Evolutionary conservation across 2,888 invertebrate species (phyloP).

Genomic region (Girardia tigrina): DNA sequence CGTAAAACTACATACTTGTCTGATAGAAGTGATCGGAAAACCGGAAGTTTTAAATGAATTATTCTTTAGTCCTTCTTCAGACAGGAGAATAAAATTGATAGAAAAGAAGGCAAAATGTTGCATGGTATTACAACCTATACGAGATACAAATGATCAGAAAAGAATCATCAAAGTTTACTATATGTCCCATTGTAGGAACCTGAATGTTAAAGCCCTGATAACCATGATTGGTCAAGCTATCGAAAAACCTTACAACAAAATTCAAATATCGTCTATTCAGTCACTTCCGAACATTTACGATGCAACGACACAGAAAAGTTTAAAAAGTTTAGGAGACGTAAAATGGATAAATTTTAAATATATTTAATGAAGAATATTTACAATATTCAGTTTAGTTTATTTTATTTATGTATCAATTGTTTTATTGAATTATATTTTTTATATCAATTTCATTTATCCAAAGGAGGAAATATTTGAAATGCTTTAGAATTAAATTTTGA

Average conservation of each 20-base stretch:
- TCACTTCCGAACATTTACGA: background rate
- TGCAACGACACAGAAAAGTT: background rate
- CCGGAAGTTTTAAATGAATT: background rate
- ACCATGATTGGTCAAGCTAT: background rate
- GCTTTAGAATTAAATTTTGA: no score
- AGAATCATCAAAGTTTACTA: background rate
- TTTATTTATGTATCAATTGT: no score
- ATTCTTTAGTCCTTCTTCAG: background rate
- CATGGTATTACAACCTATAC: background rate
- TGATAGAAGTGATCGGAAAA: background rate
- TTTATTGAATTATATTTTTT: no score
- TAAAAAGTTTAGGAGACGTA: background rate
- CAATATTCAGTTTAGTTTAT: no score
- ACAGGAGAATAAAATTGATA: background rate
- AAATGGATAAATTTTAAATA: background rate
- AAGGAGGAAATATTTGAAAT: no score
- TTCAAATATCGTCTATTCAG: background rate
- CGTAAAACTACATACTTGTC: background rate
- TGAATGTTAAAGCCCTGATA: background rate
- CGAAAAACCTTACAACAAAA: background rate
- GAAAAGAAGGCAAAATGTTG: constrained; percentile 11
- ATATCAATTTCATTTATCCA: no score
- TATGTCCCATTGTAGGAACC: background rate
- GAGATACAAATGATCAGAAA: background rate
- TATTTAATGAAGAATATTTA: background rate